These are phyloP conservation scores for Macroglossus sobrinus DNA, from an alignment of 2,113 vertebrate species.

Conservation along the genomic window DNA sequence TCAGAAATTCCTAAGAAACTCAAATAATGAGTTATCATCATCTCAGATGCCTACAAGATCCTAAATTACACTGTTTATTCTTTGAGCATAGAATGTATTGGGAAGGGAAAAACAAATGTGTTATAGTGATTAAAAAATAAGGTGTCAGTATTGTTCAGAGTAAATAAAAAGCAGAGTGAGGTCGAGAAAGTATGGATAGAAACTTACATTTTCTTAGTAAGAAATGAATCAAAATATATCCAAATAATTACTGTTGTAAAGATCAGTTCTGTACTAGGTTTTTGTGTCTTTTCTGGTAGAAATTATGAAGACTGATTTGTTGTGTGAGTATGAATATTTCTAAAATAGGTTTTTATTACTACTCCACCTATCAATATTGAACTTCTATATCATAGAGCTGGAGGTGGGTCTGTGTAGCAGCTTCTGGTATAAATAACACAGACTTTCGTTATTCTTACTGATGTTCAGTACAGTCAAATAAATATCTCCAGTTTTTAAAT, in stretches of 20 bases:
- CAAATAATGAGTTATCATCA: neutral
- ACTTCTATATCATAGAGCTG: neutral
- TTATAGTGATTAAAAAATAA: neutral
- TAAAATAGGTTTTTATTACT: neutral
- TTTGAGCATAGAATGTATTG: neutral
- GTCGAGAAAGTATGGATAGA: neutral
- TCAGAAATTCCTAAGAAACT: neutral
- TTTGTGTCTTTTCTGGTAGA: slow-evolving; percentile 11
- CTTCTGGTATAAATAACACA: neutral
- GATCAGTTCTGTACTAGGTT: neutral
- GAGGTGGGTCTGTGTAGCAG: neutral
- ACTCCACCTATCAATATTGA: neutral
- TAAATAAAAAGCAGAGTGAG: neutral
- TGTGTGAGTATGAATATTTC: neutral
- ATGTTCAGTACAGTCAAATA: neutral
- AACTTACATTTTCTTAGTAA: neutral
- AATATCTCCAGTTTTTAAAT: neutral
- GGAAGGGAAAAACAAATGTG: neutral
- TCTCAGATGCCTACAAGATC: neutral
- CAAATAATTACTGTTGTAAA: neutral
- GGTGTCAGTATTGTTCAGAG: neutral
- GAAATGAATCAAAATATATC: slow-evolving; percentile 34
- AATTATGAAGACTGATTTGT: slow-evolving; percentile 15
- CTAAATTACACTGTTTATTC: neutral
- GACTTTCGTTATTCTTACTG: neutral